Base-by-base conservation (phyloP, 2,888 invertebrate genomes). In the Zele albiditarsus region DNA sequence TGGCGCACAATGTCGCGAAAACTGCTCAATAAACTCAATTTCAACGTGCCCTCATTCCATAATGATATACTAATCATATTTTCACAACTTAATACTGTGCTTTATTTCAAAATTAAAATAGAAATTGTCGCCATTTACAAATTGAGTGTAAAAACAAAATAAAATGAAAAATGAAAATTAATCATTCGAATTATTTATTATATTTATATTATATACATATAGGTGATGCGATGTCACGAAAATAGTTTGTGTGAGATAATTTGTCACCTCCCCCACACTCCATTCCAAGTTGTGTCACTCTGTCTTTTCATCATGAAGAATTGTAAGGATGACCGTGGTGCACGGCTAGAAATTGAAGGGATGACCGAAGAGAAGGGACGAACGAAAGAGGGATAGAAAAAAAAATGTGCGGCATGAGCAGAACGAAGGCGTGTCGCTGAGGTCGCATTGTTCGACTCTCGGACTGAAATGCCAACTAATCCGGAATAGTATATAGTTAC, bases 391-490 rank as follows among this genome's bases (percentile, higher is more conserved):
- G 31, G 23, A 62, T 25, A 27, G 23, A 46, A 75, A 73, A 80
- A 80, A 82, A 80, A 79, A 63, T 79, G 74, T 71, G 77, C 78
- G 79, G 70, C 74, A 71, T 70, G 74, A 77, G 76, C 76, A 73
- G 77, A 79, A 79, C 78, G 79, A 78, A 81, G 79, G 78, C 76
- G 75, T 76, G 81, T 80, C 78, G 76, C 77, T 74, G 73, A 71
- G 77, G 73, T 77, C 62, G 78, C 81, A 82, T 83, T 84, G 82
- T 83, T 80, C 80, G 77, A 78, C 80, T 27, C 60, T 25, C 69
- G 65, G 49, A 70, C 57, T 38, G 80, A 80, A 83, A 81, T 79
- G 79, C 77, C 77, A 77, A 79, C 82, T 82, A 82, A 82, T 84
- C 80, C 60, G 42, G 27, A 53, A 60, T 63, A 20, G 58, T 53